A percentile compares a stretch with the other conserved stretches of the same genome.
Conservation (phyloP, 1,140 invertebrate genomes). For the Drosophila rufa region DNA sequence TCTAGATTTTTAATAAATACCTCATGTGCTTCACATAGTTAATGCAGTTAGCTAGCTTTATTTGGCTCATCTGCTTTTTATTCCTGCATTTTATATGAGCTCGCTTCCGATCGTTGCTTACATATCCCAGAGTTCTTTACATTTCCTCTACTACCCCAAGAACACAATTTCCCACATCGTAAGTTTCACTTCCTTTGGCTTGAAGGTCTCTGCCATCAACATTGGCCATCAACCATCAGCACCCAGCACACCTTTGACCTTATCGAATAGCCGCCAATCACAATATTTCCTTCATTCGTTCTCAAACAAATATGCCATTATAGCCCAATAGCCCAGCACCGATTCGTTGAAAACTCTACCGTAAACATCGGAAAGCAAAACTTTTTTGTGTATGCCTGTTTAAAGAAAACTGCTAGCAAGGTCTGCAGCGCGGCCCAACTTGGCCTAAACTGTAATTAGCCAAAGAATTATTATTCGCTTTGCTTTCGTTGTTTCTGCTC, state of each 20-base stretch:
- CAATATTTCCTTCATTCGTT: conserved; percentile 37
- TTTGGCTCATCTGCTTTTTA: neutral
- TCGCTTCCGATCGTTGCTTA: neutral
- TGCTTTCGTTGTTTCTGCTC: conserved; percentile 22
- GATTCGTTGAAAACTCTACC: conserved; percentile 23
- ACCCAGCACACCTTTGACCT: conserved; percentile 33
- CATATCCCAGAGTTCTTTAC: neutral
- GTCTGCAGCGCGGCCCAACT: conserved; percentile 10
- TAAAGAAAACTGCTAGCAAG: conserved; percentile 40
- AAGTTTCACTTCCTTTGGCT: conserved; percentile 23
- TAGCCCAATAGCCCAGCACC: conserved; percentile 4
- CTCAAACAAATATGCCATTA: conserved; percentile 35
- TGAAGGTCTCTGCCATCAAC: conserved; percentile 14
- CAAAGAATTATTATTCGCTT: conserved; percentile 38
- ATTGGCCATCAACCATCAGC: conserved; percentile 6
- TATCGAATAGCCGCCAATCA: conserved; percentile 31
- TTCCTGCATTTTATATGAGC: neutral
- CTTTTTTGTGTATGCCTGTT: conserved; percentile 24
- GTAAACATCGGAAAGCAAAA: conserved; percentile 41
- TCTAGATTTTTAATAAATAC: neutral
- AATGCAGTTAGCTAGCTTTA: too few species aligned
- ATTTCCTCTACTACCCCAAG: conserved; percentile 6
- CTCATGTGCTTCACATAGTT: too few species aligned
- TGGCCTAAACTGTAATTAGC: conserved; percentile 48
- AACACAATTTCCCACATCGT: conserved; percentile 9